Evolutionary conservation across 2,797 vertebrate genomes (phyloP).

Genomic region (Leontocebus nigricollis): DNA sequence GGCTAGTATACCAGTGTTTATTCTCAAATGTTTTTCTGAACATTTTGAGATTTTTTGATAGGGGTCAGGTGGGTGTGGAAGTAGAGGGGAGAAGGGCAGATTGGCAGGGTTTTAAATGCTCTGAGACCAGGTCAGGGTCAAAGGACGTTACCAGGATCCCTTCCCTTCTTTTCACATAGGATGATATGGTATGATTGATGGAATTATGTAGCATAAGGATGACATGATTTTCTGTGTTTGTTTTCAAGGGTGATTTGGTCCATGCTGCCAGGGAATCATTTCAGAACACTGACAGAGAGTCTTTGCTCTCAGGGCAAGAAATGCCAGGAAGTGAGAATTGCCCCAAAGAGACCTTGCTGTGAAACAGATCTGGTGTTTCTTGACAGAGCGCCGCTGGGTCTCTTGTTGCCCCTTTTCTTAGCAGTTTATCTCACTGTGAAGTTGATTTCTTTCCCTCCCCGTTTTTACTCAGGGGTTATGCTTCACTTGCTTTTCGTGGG

Average conservation of each 20-base stretch:
- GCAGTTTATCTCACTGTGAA: conserved; percentile 14
- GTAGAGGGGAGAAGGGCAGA: not conserved
- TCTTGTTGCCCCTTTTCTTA: conserved; percentile 46
- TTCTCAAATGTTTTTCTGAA: conserved; percentile 69
- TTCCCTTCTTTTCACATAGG: conserved; percentile 9
- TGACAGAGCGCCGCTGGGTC: not conserved
- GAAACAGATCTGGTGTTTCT: conserved; percentile 47
- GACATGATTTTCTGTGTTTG: conserved; percentile 55
- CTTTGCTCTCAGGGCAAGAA: conserved; percentile 52
- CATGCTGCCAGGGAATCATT: conserved; percentile 24
- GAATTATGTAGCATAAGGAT: not conserved
- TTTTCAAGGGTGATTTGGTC: conserved; percentile 52
- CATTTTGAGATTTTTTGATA: not conserved
- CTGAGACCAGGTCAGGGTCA: conserved; percentile 33
- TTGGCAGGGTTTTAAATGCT: conserved; percentile 56
- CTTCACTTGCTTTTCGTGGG: not conserved
- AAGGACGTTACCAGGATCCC: conserved; percentile 37
- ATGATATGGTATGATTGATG: conserved; percentile 47
- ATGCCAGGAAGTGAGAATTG: conserved; percentile 44
- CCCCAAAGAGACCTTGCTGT: not conserved
- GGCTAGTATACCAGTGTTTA: conserved; percentile 38
- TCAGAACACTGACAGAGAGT: not conserved
- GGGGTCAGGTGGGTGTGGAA: no score
- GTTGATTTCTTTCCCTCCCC: conserved; percentile 43
- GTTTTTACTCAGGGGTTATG: conserved; percentile 12